These are phyloP conservation scores for Drosophila helvetica DNA, from an alignment of 2,888 invertebrate genomes.

Conservation along the genomic window DNA sequence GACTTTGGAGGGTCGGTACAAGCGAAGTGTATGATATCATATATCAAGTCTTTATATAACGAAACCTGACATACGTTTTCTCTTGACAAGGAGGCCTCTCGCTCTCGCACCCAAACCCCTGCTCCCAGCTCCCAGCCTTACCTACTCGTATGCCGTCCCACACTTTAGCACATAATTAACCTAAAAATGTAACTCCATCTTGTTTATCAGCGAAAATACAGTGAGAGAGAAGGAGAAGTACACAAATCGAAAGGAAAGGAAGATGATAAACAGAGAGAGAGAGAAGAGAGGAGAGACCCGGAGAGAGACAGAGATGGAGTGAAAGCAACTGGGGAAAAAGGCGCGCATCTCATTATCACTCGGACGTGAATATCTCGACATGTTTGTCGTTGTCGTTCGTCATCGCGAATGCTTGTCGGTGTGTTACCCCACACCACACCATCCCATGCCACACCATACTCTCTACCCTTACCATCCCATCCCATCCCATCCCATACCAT, in stretches of 20 bases:
- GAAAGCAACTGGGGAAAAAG: constrained; percentile 56
- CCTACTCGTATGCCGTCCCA: constrained; percentile 52
- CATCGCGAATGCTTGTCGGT: constrained; percentile 53
- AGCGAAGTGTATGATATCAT: constrained; percentile 40
- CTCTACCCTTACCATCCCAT: constrained; percentile 5
- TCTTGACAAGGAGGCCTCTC: constrained; percentile 19
- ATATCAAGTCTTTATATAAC: constrained; percentile 35
- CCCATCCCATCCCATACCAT: neutral
- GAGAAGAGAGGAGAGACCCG: constrained; percentile 23
- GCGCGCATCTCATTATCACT: constrained; percentile 83
- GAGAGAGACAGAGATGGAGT: constrained; percentile 20
- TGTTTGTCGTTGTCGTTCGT: constrained; percentile 75
- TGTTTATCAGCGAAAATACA: constrained; percentile 78
- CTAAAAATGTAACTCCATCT: constrained; percentile 82
- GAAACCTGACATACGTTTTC: constrained; percentile 15
- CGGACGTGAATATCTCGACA: constrained; percentile 81
- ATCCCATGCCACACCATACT: neutral
- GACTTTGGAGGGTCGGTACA: neutral
- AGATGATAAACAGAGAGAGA: neutral
- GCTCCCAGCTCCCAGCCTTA: neutral
- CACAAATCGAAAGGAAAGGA: constrained; percentile 27
- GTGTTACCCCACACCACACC: constrained; percentile 23
- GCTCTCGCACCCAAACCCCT: neutral
- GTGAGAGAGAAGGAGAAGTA: constrained; percentile 24
- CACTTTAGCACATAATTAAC: constrained; percentile 83